Base-by-base conservation (phyloP, 2,797 vertebrate species). In the Aplochiton taeniatus region DNA sequence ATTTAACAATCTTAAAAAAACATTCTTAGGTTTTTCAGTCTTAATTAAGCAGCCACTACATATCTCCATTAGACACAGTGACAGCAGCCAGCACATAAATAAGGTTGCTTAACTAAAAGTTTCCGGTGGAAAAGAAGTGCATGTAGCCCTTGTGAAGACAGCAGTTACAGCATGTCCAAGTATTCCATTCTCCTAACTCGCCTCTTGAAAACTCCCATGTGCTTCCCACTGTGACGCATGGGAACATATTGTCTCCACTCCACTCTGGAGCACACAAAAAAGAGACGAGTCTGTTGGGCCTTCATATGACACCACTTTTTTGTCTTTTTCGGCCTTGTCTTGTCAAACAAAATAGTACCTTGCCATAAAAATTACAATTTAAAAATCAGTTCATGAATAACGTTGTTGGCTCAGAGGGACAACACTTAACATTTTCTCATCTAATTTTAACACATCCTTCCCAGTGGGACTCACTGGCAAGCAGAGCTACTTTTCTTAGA, bases 281-380 rank as follows among this genome's bases (percentile, higher is more conserved):
- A 57, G 68, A 66, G 51, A 52, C 60, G 58, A 58, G 48, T 16
- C n/a, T 48, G 61, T 67, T 42, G 47, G 9, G 42, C 51, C 41
- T 58, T 61, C 51, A 73, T 54, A 47, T 49, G 52, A 11, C 48
- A 48, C 66, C 69, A 64, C 72, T 70, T 44, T 59, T 73, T 72
- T 65, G 13, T 54, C 51, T 63, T 69, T 59, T 74, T 58, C 45
- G 58, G 52, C 55, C 44, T 46, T 50, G 57, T 65, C 48, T 53
- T 74, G 51, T 54, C 73, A 84, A 83, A n/a, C n/a, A 85, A 84
- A 84, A 88, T 84, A 88, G 68, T 73, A 2, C 1, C 6, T 56
- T 1, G 62, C 71, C 68, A 64, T 73, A 70, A 73, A 73, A 68
- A 78, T 70, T 45, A 43, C 54, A 12, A 64, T 70, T 31, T 31